These are phyloP conservation scores for Lasioglossum baleicum DNA, from an alignment of 1,140 invertebrate genomes.

Conservation along the genomic window DNA sequence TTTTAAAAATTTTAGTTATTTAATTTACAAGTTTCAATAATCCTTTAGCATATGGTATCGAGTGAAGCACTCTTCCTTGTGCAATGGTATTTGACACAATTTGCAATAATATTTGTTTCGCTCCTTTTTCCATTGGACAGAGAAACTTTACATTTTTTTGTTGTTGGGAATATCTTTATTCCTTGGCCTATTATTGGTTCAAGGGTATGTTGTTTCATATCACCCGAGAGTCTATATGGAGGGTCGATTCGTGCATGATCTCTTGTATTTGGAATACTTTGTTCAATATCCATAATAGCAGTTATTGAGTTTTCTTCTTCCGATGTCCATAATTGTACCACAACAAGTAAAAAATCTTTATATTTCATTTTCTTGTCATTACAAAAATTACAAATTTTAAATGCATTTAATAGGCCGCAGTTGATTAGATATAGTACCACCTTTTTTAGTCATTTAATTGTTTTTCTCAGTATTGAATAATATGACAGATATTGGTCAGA, in stretches of 20 bases:
- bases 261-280: slow-evolving; percentile 32
- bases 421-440: slow-evolving; percentile 28
- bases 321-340: slow-evolving; percentile 30
- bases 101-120: slow-evolving; percentile 14
- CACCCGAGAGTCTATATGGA: slow-evolving; percentile 20
- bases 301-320: slow-evolving; percentile 20
- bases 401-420: too few relatives aligned
- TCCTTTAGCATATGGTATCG: too few relatives aligned
- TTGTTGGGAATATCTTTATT: slow-evolving; percentile 22
- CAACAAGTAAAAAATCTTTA: slow-evolving; percentile 35
- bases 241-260: slow-evolving; percentile 22
- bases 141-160: slow-evolving; percentile 32
- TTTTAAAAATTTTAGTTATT: too few relatives aligned
- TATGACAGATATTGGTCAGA: not conserved
- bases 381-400: slow-evolving; percentile 27
- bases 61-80: too few relatives aligned
- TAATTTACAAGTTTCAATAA: too few relatives aligned
- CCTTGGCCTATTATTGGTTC: slow-evolving; percentile 7
- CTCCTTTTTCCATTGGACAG: not conserved
- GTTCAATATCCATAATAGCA: slow-evolving; percentile 9
- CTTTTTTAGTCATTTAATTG: slow-evolving; percentile 36
- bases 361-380: slow-evolving; percentile 31
- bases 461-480: too few relatives aligned
- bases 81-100: too few relatives aligned
- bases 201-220: slow-evolving; percentile 27